A percentile compares a stretch with the other conserved stretches of the same genome.
These are phyloP conservation scores for Mystacides longicornis DNA, from an alignment of 2,888 invertebrate species.

Conservation along the genomic window DNA sequence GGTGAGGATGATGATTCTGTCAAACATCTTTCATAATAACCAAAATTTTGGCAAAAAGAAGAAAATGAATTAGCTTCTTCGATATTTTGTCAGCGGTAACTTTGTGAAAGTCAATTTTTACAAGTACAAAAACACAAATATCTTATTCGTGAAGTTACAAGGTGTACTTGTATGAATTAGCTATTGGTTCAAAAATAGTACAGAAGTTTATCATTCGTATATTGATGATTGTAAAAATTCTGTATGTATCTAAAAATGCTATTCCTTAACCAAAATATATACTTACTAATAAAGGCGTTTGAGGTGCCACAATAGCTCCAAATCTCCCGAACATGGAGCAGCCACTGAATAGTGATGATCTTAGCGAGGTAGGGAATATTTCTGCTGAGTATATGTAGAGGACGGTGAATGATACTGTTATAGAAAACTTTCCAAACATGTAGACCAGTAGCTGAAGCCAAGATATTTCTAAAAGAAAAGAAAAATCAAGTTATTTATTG, in stretches of 20 bases:
- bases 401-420: slow-evolving; percentile 59
- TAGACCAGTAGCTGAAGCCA: slow-evolving; percentile 42
- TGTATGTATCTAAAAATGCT: neutral
- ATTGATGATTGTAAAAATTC: neutral
- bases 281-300: slow-evolving; percentile 56
- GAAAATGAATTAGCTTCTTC: too few species aligned
- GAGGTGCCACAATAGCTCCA: slow-evolving; percentile 64
- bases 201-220: too few species aligned
- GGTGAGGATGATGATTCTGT: too few species aligned
- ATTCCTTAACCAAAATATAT: neutral
- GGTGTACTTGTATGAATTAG: too few species aligned
- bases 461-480: slow-evolving; percentile 33
- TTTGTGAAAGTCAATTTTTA: too few species aligned
- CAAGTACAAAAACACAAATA: too few species aligned
- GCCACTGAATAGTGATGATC: slow-evolving; percentile 58
- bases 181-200: too few species aligned
- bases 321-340: slow-evolving; percentile 63
- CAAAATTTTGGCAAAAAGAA: too few species aligned
- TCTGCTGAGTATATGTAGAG: slow-evolving; percentile 64
- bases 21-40: too few species aligned
- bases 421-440: slow-evolving; percentile 57
- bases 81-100: too few species aligned
- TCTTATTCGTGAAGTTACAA: too few species aligned
- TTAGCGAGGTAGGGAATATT: slow-evolving; percentile 60
- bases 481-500: neutral